Percentiles rank a stretch among this genome's conserved stretches.
phyloP scores from a whole-genome alignment of 1,140 invertebrate genomes.

The Eulimnadia texana region DNA sequence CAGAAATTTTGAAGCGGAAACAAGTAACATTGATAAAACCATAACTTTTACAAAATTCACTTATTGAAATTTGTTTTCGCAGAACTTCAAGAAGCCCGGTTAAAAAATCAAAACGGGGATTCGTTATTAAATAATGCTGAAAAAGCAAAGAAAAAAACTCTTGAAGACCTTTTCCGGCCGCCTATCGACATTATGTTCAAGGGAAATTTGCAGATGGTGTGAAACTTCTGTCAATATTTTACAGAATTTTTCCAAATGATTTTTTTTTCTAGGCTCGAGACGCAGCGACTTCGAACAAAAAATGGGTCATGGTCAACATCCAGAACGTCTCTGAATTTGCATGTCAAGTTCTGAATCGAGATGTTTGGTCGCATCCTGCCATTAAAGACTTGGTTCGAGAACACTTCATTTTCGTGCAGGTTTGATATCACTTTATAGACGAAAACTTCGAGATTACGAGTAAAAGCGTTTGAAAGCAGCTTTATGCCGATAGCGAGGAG shows the following conservation, averaged over 20 bases:
- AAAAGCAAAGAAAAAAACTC: slow-evolving; percentile 35
- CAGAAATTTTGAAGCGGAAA: slow-evolving; percentile 47
- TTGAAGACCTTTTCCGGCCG: slow-evolving; percentile 60
- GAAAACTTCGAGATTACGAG: too few relatives aligned
- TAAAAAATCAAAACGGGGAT: slow-evolving; percentile 24
- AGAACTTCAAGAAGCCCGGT: slow-evolving; percentile 32
- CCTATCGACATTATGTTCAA: slow-evolving; percentile 53
- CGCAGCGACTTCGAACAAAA: slow-evolving; percentile 40
- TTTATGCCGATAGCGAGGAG: slow-evolving; percentile 49
- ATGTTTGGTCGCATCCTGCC: slow-evolving; percentile 54
- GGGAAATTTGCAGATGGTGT: slow-evolving; percentile 43
- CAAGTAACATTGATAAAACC: slow-evolving; percentile 31
- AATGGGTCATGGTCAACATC: slow-evolving; percentile 63
- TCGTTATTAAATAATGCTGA: too few relatives aligned
- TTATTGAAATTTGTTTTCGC: slow-evolving; percentile 16
- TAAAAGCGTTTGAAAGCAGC: too few relatives aligned
- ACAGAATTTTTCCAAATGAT: neutral
- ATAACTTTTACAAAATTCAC: slow-evolving; percentile 2
- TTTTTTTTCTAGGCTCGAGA: slow-evolving; percentile 38
- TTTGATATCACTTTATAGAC: slow-evolving; percentile 28
- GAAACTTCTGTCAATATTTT: slow-evolving; percentile 11
- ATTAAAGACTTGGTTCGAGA: slow-evolving; percentile 49
- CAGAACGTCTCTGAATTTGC: slow-evolving; percentile 60
- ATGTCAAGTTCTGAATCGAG: slow-evolving; percentile 56
- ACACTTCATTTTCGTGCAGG: slow-evolving; percentile 68